These are phyloP conservation scores for Tipula vernalis DNA, from an alignment of 2,888 invertebrate genomes.

Conservation along the genomic window DNA sequence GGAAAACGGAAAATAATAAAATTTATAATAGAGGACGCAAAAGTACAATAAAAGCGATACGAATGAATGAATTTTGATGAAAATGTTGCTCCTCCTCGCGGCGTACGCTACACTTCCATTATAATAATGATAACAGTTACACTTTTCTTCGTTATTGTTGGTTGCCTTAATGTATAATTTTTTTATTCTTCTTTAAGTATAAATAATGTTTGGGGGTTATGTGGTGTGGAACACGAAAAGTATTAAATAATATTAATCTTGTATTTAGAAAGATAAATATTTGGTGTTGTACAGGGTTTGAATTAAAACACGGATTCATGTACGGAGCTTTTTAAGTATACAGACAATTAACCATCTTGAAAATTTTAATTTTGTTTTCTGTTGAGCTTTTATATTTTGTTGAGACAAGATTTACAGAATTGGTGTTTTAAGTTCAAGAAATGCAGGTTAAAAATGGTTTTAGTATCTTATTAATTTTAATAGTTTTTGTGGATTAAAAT, in stretches of 20 bases:
- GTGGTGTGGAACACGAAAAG: neutral
- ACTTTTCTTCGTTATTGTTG: neutral
- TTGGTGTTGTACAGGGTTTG: neutral
- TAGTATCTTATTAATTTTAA: too few species aligned
- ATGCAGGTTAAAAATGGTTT: neutral
- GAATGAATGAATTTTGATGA: neutral
- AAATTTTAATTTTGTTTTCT: neutral
- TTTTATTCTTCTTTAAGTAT: neutral
- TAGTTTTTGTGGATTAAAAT: too few species aligned
- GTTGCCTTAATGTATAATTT: neutral
- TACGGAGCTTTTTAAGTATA: neutral
- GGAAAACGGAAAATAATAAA: slow-evolving; percentile 4
- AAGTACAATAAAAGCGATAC: neutral
- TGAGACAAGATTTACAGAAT: neutral
- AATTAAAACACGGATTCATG: neutral
- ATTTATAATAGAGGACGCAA: neutral
- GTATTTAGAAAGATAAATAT: neutral
- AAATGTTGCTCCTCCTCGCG: neutral
- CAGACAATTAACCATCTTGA: neutral
- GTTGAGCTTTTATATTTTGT: neutral
- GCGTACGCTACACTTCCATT: neutral
- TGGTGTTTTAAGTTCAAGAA: neutral
- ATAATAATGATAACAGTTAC: neutral
- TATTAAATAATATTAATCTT: neutral
- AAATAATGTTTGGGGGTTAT: neutral